Percentiles rank a stretch among this genome's conserved stretches.
These are phyloP conservation scores for Tipula lateralis DNA, from an alignment of 2,888 invertebrate genomes.

Conservation along the genomic window DNA sequence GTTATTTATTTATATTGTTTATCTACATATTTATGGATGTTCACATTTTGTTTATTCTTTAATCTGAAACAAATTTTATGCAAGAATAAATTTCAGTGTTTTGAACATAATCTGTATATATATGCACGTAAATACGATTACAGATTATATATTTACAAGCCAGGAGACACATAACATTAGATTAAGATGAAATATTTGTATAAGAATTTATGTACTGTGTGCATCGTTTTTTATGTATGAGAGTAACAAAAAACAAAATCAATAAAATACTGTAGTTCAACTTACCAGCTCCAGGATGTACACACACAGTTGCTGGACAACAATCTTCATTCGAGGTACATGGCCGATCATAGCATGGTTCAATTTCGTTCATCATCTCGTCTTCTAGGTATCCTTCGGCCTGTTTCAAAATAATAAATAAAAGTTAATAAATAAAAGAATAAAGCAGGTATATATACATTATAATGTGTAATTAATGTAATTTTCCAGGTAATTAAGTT, in stretches of 20 bases:
- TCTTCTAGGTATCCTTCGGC: constrained; percentile 42
- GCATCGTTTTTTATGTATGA: too few relatives aligned
- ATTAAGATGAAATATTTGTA: too few relatives aligned
- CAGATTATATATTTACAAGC: too few relatives aligned
- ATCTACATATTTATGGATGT: too few relatives aligned
- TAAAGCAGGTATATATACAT: background rate
- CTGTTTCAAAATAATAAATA: constrained; percentile 32
- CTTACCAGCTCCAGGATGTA: constrained; percentile 56
- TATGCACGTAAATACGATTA: too few relatives aligned
- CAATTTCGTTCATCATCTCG: constrained; percentile 57
- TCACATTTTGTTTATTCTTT: background rate
- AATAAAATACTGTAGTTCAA: constrained; percentile 30
- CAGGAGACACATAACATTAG: too few relatives aligned
- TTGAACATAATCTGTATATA: background rate
- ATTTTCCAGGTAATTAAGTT: background rate
- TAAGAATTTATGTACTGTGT: too few relatives aligned
- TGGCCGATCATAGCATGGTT: constrained; percentile 70
- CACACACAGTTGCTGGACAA: constrained; percentile 74
- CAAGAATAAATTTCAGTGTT: background rate
- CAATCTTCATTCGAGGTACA: constrained; percentile 78
- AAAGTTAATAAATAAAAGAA: background rate
- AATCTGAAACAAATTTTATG: background rate
- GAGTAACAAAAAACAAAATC: too few relatives aligned
- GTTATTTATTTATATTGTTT: background rate
- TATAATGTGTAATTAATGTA: background rate